These are phyloP conservation scores for Esox masquinongy DNA, from an alignment of 2,797 vertebrate species.

Conservation along the genomic window DNA sequence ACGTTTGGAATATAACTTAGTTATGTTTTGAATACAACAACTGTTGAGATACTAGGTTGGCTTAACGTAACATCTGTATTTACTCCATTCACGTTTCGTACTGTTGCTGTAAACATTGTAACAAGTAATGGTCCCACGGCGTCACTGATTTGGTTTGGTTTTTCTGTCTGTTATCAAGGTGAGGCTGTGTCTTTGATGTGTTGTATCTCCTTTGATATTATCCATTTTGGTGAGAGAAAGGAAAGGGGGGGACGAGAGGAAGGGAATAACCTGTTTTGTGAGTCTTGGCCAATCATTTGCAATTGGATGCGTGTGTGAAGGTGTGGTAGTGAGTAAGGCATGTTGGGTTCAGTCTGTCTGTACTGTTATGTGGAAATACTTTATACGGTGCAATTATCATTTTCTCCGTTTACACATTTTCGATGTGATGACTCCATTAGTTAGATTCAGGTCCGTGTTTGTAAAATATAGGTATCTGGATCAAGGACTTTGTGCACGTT, in stretches of 20 bases:
- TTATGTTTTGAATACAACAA: background rate
- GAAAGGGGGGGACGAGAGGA: conserved; percentile 5
- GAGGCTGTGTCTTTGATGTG: background rate
- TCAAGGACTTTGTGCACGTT: too few species aligned
- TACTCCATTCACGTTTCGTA: too few species aligned
- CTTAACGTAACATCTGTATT: too few species aligned
- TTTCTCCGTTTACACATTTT: conserved; percentile 37
- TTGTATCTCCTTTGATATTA: conserved; percentile 48
- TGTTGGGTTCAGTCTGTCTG: conserved; percentile 48
- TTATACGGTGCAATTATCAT: conserved; percentile 19
- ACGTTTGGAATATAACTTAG: background rate
- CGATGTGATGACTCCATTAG: background rate
- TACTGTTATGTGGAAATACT: conserved; percentile 21
- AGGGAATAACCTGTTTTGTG: conserved; percentile 74
- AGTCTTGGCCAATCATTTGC: conserved; percentile 40
- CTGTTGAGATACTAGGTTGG: too few species aligned
- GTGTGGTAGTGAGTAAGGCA: conserved; percentile 69
- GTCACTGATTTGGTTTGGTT: background rate
- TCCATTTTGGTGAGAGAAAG: conserved; percentile 6
- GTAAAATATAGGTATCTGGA: background rate
- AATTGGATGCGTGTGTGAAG: conserved; percentile 37
- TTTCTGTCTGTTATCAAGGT: background rate
- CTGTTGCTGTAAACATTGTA: too few species aligned
- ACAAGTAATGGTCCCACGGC: background rate
- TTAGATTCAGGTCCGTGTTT: background rate